Conservation (phyloP, 2,888 invertebrate species). For the Octonoba sinensis region DNA sequence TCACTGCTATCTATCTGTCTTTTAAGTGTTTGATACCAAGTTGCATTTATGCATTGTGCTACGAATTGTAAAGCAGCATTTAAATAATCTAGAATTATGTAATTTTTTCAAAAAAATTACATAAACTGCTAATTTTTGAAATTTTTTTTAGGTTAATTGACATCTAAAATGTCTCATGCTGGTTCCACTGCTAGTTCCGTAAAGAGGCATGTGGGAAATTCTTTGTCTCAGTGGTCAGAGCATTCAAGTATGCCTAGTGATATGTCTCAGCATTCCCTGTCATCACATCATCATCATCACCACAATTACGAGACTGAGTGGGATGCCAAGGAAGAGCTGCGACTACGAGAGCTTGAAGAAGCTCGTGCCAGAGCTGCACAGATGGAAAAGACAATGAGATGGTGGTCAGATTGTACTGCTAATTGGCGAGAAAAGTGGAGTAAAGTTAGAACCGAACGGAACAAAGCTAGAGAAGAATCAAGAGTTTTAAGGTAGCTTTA, state of each 20-base stretch:
- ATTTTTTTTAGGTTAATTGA: too few species aligned
- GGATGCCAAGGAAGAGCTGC: constrained; percentile 62
- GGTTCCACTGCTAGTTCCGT: constrained; percentile 56
- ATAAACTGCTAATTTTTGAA: too few species aligned
- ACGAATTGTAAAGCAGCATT: too few species aligned
- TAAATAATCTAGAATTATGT: too few species aligned
- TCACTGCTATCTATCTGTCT: too few species aligned
- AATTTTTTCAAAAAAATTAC: too few species aligned
- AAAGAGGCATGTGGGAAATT: constrained; percentile 42
- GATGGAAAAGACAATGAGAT: constrained; percentile 99
- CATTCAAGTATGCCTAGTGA: constrained; percentile 43
- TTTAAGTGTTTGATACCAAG: too few species aligned
- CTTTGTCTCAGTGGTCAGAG: constrained; percentile 48
- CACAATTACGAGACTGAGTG: constrained; percentile 63
- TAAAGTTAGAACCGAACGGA: constrained; percentile 91
- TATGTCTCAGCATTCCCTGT: constrained; percentile 56
- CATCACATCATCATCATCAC: constrained; percentile 58
- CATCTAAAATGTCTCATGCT: constrained; percentile 55
- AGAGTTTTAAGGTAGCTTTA: constrained; percentile 76
- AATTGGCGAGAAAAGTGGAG: constrained; percentile 98
- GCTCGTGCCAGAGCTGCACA: constrained; percentile 93
- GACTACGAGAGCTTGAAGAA: constrained; percentile 84
- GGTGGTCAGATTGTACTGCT: constrained; percentile 99
- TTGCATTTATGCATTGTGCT: too few species aligned
- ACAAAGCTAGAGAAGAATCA: constrained; percentile 90